Percentiles rank a stretch among this genome's conserved stretches.
These are phyloP conservation scores for Prolemur simus DNA, from an alignment of 2,113 vertebrate genomes.

Conservation along the genomic window DNA sequence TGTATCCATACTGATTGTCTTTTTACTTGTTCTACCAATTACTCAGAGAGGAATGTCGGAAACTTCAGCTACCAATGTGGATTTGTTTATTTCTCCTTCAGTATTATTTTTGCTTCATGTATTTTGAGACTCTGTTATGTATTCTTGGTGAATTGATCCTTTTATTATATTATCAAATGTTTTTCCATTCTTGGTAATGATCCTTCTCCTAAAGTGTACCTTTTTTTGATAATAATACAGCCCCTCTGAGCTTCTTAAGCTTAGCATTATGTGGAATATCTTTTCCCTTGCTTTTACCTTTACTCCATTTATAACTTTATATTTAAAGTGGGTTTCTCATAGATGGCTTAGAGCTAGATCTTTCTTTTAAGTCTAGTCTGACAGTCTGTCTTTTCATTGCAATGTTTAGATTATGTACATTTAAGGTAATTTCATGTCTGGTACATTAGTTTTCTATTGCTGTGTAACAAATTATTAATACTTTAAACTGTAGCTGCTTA, in stretches of 20 bases:
- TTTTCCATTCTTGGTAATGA: not conserved
- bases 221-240: not conserved
- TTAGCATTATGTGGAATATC: not conserved
- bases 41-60: not conserved
- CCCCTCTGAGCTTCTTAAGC: not conserved
- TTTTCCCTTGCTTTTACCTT: not conserved
- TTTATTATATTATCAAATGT: not conserved
- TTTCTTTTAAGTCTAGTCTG: not conserved
- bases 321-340: not conserved
- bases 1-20: not conserved
- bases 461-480: not conserved
- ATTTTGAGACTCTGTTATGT: not conserved
- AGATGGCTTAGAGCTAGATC: not conserved
- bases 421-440: not conserved
- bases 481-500: not conserved
- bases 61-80: not conserved
- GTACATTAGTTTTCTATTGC: not conserved
- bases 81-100: slow-evolving; percentile 17
- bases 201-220: not conserved
- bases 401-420: not conserved
- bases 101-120: not conserved
- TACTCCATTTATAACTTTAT: not conserved
- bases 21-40: not conserved
- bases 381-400: not conserved
- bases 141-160: not conserved